Conservation (phyloP, 2,888 invertebrate genomes). For the Loripinus fragilis region DNA sequence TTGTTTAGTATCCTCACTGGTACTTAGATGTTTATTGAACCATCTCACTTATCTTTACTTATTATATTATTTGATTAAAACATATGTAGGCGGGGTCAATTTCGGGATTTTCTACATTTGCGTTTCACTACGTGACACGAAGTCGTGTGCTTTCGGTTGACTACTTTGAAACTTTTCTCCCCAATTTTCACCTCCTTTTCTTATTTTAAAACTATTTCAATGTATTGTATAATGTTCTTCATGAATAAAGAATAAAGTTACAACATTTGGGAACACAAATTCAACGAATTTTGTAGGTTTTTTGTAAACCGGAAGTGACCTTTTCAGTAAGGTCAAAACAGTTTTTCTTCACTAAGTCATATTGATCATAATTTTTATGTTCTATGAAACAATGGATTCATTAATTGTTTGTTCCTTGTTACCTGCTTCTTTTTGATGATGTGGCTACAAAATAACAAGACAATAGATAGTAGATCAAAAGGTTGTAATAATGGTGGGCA, state of each 20-base stretch:
- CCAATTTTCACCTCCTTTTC: too few relatives aligned
- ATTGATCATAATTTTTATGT: not conserved
- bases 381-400: not conserved
- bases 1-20: too few relatives aligned
- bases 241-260: too few relatives aligned
- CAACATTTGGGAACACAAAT: too few relatives aligned
- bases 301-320: slow-evolving; percentile 30
- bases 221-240: too few relatives aligned
- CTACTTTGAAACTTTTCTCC: too few relatives aligned
- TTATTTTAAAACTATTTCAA: too few relatives aligned
- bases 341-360: not conserved
- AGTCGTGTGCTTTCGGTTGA: not conserved
- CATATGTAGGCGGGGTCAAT: slow-evolving; percentile 58
- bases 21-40: too few relatives aligned
- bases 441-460: slow-evolving; percentile 12
- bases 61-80: not conserved
- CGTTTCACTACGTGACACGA: slow-evolving; percentile 15
- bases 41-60: not conserved
- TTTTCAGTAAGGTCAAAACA: slow-evolving; percentile 12
- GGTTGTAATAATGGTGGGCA: slow-evolving; percentile 1
- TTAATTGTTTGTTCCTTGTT: not conserved
- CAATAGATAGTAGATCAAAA: not conserved
- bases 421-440: not conserved
- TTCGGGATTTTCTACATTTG: slow-evolving; percentile 31
- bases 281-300: not conserved